Base-by-base conservation (phyloP, 2,888 invertebrate species). In the Agelastica alni region DNA sequence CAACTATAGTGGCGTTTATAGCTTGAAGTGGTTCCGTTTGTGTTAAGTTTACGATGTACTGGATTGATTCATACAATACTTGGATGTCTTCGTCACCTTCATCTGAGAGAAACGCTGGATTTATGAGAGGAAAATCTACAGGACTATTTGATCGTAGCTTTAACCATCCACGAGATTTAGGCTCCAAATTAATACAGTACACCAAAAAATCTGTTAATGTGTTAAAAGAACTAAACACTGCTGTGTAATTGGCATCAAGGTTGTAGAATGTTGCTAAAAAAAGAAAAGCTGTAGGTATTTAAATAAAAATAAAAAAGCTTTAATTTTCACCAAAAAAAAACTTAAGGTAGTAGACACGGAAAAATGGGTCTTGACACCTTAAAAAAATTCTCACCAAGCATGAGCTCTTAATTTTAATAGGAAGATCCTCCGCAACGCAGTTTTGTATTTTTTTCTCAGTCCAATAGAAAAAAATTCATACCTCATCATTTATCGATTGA, bases 21-120 rank as follows among this genome's bases (percentile, higher is more conserved):
- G 75, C 75, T 67, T 81, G 80, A 72, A 88, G 84, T 0, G 86
- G 81, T 2, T 80, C 78, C 1, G 85, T 85, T 9, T 71, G 49
- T 2, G 61, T 12, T 17, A 71, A 51, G 2, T 58, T 51, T n/a
- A 63, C n/a, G 5, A 62, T 44, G 10, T 44, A 54, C 7, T 83
- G 76, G 3, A 87, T 79, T 0, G 84, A 83, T 10, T 81, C 78
- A 1, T 86, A 78, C 5, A 87, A 75, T 1, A 82, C 84, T 65
- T 91, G 90, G 1, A 83, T 74, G 64, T 91, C 90, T 12, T 62
- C 43, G 6, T 59, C 49, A 44, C 69, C 63, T 1, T 58, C 37
- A 3, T 70, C 54, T n/a, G 53, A 28, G 2, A 36, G 62, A 36
- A 59, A 69, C 26, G 63, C 63, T 1, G 63, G 63, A 52, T 71